Evolutionary conservation across 2,113 vertebrate species (phyloP), one percentile per base, ranked within the genome.

Genomic region (Scolopax mira): DNA sequence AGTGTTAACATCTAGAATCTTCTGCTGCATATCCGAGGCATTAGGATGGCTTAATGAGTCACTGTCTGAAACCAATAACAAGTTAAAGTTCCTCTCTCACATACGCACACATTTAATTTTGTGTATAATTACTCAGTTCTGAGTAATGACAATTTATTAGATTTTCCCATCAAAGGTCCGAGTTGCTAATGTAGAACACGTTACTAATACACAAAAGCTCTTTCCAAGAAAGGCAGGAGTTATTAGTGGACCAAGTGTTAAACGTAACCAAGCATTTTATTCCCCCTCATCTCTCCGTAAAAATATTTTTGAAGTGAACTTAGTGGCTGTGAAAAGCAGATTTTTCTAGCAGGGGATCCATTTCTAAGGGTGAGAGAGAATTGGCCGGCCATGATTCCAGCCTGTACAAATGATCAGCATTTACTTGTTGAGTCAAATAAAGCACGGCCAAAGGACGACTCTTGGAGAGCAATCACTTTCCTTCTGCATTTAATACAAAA

Each of bases 41-140:
- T 94, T 94, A 90, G 85, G 85, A 69, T 71, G 89, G 87, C 93
- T 97, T 97, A 96, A 92, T 87, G 95, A 97, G 85, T 87, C 94
- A 74, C 88, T 89, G 90, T 95, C 92, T 96, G 93, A 96, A 90
- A 93, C 85, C 89, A 96, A 57, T 79, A 96, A 93, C 78, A 57
- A 85, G 79, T 75, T 93, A 7, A 90, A 85, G 79, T 92, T 85
- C 90, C 71, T 9, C 61, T 84, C 93, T 85, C 94, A 44, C 92
- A 70, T 21, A 73, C 7, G 65, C 79, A 66, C 62, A 90, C 75
- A 57, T 1, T 87, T 86, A 75, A 92, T 96, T 96, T 87, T 62
- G 92, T 77, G 70, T 85, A 18, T 67, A 96, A 93, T 96, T 93
- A 96, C 95, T 95, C 83, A 82, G 58, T 86, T 96, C 84, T 96